Base-by-base conservation (phyloP, 2,113 vertebrate genomes). In the Melanotaenia duboulayi region DNA sequence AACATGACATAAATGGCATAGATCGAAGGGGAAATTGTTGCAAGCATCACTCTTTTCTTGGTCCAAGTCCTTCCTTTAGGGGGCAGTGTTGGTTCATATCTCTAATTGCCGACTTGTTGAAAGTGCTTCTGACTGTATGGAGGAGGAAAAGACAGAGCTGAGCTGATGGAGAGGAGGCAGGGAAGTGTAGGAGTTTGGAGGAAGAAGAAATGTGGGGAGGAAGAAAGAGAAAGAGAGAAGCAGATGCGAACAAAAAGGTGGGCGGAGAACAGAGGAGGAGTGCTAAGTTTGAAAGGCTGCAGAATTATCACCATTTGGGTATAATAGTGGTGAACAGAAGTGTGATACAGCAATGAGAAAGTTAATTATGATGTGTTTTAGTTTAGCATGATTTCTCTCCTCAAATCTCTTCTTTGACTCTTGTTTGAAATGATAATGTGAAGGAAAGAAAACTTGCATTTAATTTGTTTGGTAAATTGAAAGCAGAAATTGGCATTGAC, bases 21-120 rank as follows among this genome's bases (percentile, higher is more conserved):
- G 9, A 8, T 46, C 11, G 24, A n/a, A 23, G 7, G 63, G 56
- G 16, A 55, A 72, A 28, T 11, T 57, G 13, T 65, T 49, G 4
- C 46, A 50, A 56, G 13, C 20, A 48, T 35, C 70, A 4, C 0
- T 39, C 25, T 61, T 68, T 42, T 42, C 14, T 50, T 17, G 35
- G 8, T 23, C 25, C 32, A 35, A 44, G 52, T 76, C 63, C 40
- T 56, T 62, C 82, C 93, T 92, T 74, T 78, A 88, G 93, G 89
- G 91, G 93, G 92, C 93, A 94, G 88, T 94, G 86, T 93, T 92
- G 92, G 13, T 87, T 86, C 89, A 85, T 44, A 75, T 46, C 84
- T 84, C 79, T 55, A 39, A 50, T 51, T 25, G n/a, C 23, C 56
- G 67, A 84, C 78, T 66, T 85, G 77, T 69, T 78, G 25, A 85